These are phyloP conservation scores for Sylvietta virens DNA, from an alignment of 2,113 vertebrate genomes.

Conservation along the genomic window DNA sequence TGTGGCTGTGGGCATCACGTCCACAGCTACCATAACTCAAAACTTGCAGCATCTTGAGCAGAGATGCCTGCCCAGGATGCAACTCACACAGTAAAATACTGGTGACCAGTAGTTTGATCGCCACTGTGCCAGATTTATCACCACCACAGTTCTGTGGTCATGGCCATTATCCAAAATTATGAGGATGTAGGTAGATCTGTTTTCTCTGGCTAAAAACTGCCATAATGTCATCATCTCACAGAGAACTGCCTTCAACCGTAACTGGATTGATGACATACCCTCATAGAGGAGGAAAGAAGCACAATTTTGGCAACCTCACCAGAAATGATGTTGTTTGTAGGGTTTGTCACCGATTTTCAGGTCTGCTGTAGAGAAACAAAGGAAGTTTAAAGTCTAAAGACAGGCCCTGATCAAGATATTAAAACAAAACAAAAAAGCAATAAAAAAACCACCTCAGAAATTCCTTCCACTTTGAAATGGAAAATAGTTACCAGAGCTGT, in stretches of 20 bases:
- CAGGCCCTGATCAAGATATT: neutral
- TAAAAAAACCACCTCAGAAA: neutral
- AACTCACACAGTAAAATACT: neutral
- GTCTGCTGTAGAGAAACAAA: neutral
- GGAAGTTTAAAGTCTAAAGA: neutral
- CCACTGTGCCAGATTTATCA: neutral
- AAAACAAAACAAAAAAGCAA: neutral
- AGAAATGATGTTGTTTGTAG: neutral
- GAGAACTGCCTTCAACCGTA: neutral
- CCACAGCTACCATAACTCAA: neutral
- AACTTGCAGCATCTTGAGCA: neutral
- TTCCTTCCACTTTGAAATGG: neutral
- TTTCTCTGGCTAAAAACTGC: neutral
- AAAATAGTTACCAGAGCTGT: neutral
- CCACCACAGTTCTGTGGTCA: neutral
- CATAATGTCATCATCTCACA: too few relatives aligned
- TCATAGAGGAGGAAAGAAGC: neutral
- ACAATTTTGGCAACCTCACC: neutral
- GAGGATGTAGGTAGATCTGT: neutral
- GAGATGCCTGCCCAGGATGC: neutral
- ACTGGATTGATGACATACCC: accelerated
- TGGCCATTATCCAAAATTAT: neutral
- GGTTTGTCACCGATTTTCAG: neutral
- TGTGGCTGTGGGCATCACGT: neutral
- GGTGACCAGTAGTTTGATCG: neutral